Base-by-base conservation (phyloP, 2,797 vertebrate genomes). In the Poecilia wingei region DNA sequence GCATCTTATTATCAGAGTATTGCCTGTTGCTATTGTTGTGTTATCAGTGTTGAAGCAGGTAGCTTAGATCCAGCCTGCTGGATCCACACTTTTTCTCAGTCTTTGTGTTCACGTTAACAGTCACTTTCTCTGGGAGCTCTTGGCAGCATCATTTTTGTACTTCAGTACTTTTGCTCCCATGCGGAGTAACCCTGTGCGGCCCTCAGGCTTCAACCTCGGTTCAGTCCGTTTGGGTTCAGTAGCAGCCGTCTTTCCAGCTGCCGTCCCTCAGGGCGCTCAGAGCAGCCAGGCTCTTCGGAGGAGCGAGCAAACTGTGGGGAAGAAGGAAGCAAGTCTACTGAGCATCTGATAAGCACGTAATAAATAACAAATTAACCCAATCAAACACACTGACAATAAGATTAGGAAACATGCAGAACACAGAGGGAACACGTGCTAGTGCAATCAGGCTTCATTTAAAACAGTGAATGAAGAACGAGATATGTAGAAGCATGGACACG, bases 181-280 rank as follows among this genome's bases (percentile, higher is more conserved):
- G 76, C 85, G 88, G 83, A 43, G 33, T 77, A 86, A 87, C 90
- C 86, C 91, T 92, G 90, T 93, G 68, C 87, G 82, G 87, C 81
- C 76, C 79, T 80, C 87, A 55, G 59, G 64, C 72, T 41, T 55
- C 68, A 31, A n/a, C 68, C 39, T n/a, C 79, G 49, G 68, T 79
- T 85, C 49, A 39, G 85, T 80, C 79, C 68, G 14, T 47, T 16
- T 28, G 81, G 86, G 85, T 80, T 99, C 94, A 99, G 92, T 99
- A 99, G 96, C 98, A 99, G 87, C 98, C 98, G 0, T 99, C 98
- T 91, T 97, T 98, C 98, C 98, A 99, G 85, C 96, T 99, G 80
- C 97, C 96, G 46, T 99, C 98, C 68, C 97, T 96, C 94, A 99
- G 96, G 59, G 98, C 95, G 82, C 97, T 98, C 90, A 99, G 95